A percentile compares a stretch with the other conserved stretches of the same genome.
Conservation (phyloP, 1,140 invertebrate genomes). For the Eriocheir sinensis region DNA sequence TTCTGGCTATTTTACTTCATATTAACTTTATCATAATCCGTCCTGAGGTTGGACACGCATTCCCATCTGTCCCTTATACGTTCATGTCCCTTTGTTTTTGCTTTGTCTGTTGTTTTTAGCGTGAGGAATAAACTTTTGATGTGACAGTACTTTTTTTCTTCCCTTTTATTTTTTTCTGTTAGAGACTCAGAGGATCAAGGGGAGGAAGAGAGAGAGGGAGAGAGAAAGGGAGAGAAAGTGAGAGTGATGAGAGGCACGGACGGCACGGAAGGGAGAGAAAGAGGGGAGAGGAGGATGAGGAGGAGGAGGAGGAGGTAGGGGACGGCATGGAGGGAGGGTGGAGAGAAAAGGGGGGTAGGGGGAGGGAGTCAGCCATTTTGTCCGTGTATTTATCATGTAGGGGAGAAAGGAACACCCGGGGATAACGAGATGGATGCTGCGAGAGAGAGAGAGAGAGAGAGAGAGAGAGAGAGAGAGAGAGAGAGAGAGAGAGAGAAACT, state of each 20-base stretch:
- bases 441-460: conserved; percentile 16
- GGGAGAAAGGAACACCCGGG: conserved; percentile 1
- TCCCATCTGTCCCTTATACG: no score
- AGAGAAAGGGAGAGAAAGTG: not conserved
- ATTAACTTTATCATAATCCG: no score
- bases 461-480: conserved; percentile 4
- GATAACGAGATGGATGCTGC: not conserved
- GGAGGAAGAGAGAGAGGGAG: not conserved
- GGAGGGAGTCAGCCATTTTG: no score
- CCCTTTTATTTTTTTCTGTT: not conserved
- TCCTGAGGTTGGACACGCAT: no score
- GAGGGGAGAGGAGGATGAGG: not conserved
- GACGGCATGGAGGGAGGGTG: no score
- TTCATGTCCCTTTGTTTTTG: no score
- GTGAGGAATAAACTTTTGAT: not conserved
- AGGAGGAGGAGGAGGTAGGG: no score
- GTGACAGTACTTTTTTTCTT: not conserved
- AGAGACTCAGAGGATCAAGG: conserved; percentile 21
- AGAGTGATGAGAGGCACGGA: no score
- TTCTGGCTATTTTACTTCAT: not conserved
- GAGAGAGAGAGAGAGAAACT: not conserved
- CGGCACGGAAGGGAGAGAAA: no score
- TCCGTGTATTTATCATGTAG: no score
- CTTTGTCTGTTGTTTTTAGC: not conserved
- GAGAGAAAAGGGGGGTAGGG: no score